Evolutionary conservation across 2,113 vertebrate species (phyloP).

Genomic region (Festucalex cinctus): DNA sequence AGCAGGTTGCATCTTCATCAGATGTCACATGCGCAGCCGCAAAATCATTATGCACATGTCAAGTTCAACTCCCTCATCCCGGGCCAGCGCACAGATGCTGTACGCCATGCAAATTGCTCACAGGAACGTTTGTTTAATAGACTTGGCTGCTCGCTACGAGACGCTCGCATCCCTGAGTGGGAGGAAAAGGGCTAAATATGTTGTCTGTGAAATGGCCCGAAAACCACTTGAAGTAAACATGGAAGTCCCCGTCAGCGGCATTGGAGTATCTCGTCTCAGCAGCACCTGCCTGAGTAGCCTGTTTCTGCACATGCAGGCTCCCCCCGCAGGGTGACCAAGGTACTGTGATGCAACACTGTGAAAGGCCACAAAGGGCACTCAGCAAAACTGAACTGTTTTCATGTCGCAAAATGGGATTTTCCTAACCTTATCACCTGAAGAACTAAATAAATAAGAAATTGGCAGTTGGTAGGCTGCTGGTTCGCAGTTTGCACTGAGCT

Average conservation of each 20-base stretch:
- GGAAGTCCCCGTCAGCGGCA: slow-evolving; percentile 66
- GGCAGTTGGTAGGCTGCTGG: too few relatives aligned
- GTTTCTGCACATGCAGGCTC: slow-evolving; percentile 60
- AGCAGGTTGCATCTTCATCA: slow-evolving; percentile 1
- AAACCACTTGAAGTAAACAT: slow-evolving; percentile 64
- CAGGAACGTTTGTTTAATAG: slow-evolving; percentile 67
- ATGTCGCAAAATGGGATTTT: neutral
- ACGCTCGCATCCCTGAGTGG: slow-evolving; percentile 62
- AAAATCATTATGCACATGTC: slow-evolving; percentile 58
- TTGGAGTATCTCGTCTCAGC: slow-evolving; percentile 43
- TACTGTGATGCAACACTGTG: slow-evolving; percentile 40
- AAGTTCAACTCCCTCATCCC: slow-evolving; percentile 63
- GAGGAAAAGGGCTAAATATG: slow-evolving; percentile 63
- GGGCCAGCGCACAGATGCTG: slow-evolving; percentile 51
- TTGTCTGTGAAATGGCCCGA: slow-evolving; percentile 64
- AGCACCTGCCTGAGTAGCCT: slow-evolving; percentile 41
- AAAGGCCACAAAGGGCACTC: slow-evolving; percentile 32
- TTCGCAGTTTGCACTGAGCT: too few relatives aligned
- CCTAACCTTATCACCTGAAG: too few relatives aligned
- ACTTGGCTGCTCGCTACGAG: slow-evolving; percentile 54
- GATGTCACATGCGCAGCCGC: neutral
- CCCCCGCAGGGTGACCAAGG: slow-evolving; percentile 65
- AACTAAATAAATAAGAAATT: too few relatives aligned
- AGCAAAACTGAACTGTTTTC: neutral
- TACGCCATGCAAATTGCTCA: slow-evolving; percentile 54